Evolutionary conservation across 2,797 vertebrate species (phyloP).

Genomic region (Rhinella marina): DNA sequence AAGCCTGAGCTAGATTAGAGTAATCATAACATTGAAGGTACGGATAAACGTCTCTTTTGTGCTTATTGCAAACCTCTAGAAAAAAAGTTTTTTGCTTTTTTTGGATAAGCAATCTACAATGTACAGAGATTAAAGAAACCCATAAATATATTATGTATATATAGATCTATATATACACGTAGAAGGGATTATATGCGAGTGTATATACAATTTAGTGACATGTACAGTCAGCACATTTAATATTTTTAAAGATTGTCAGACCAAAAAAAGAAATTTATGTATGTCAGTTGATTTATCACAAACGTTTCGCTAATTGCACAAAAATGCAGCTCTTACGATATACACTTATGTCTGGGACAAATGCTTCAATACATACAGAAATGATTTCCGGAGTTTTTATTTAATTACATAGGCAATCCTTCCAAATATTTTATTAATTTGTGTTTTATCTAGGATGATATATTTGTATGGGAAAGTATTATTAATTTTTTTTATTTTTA

Average conservation of each 20-base stretch:
- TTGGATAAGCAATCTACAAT: background rate
- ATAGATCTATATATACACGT: background rate
- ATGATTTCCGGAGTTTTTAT: background rate
- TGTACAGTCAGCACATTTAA: background rate
- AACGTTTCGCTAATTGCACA: background rate
- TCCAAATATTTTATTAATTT: background rate
- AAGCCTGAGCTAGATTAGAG: conserved; percentile 36
- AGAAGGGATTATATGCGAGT: background rate
- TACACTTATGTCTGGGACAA: background rate
- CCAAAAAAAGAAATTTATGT: background rate
- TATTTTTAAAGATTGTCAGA: background rate
- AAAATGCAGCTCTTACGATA: background rate
- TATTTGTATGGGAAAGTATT: background rate
- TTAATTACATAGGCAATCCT: background rate
- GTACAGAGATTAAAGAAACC: background rate
- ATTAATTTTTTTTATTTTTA: background rate
- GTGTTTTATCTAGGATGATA: background rate
- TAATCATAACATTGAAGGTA: background rate
- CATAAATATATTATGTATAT: background rate
- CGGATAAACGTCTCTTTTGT: background rate
- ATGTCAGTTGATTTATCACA: background rate
- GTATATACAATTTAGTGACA: background rate
- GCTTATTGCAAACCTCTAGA: background rate
- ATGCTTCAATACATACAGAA: background rate
- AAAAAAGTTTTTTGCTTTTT: background rate